Percentiles rank a stretch among this genome's conserved stretches.
Conservation (phyloP, 2,113 vertebrate species). For the Podocnemis expansa region DNA sequence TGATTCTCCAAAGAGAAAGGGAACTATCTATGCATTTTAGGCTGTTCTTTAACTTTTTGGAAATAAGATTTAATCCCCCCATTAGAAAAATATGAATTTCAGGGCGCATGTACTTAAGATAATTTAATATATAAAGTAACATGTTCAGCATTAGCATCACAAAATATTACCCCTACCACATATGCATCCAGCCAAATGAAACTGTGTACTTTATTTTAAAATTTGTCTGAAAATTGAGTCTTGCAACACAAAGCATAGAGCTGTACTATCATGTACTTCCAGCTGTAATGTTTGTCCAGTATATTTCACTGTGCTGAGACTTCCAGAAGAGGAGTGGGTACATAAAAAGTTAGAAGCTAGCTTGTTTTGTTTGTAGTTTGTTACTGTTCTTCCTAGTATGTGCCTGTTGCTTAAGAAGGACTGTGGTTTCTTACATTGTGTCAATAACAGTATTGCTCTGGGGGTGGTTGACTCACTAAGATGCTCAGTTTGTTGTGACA, state of each 20-base stretch:
- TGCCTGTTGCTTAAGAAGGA: conserved; percentile 53
- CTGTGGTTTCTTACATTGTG: background rate
- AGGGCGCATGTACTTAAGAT: background rate
- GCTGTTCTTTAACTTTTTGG: background rate
- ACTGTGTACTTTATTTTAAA: background rate
- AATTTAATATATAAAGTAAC: background rate
- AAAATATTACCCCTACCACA: background rate
- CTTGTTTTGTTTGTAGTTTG: conserved; percentile 53
- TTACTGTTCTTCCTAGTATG: conserved; percentile 35
- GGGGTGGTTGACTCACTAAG: background rate
- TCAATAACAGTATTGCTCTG: background rate
- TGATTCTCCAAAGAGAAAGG: conserved; percentile 1
- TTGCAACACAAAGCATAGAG: background rate
- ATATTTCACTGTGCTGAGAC: background rate
- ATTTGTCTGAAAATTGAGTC: background rate
- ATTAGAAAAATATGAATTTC: background rate
- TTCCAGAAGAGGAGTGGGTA: conserved; percentile 9
- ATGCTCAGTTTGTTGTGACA: conserved; percentile 27
- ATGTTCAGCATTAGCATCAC: background rate
- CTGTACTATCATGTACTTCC: background rate
- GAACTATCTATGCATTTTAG: background rate
- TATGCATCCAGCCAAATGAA: background rate
- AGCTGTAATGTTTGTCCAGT: background rate
- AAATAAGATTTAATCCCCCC: background rate
- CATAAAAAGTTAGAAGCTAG: conserved; percentile 26